Evolutionary conservation across 2,888 invertebrate genomes (phyloP), one percentile per base, ranked within the genome.

Genomic region (Crematogaster levior): DNA sequence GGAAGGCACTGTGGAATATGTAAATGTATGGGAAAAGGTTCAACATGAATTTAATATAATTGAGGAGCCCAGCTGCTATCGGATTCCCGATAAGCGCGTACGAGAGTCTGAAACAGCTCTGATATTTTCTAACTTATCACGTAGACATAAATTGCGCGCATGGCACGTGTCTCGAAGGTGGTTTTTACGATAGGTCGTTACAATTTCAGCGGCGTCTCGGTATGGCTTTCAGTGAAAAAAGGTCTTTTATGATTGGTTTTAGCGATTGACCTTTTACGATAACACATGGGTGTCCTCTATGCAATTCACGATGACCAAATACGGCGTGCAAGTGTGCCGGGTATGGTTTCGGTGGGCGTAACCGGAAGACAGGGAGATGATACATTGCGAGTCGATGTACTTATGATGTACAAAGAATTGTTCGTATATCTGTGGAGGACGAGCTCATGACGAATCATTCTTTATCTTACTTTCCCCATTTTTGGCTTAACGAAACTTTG

Each of bases 131-230:
- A 61, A 84, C 84, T 82, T 85, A 84, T 73, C 27, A 75, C 63
- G n/a, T 12, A 24, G 43, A 80, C 81, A 85, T 87, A 87, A 89
- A 89, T 89, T 84, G 85, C 83, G 46, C 61, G n/a, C 43, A 48
- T 75, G 83, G 87, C 86, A 81, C 86, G 87, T 82, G 89, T 63
- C 83, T 34, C 18, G 40, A 65, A 65, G 37, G 53, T 10, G 51
- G 40, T 53, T 74, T 40, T 63, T 24, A 63, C 56, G 53, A 66
- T 58, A 68, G 70, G 77, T 87, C 83, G 65, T 85, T 87, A 87
- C 61, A 63, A 73, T 83, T 85, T 81, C 72, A 63, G 30, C 82
- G 81, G 70, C 51, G 60, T 58, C 84, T 83, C 68, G 77, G 83
- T 81, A 82, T 80, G 51, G 10, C 73, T 72, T 6, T 87, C 86